Evolutionary conservation across 2,113 vertebrate species (phyloP), one percentile per base, ranked within the genome.

Genomic region (Colistium nudipinnis): DNA sequence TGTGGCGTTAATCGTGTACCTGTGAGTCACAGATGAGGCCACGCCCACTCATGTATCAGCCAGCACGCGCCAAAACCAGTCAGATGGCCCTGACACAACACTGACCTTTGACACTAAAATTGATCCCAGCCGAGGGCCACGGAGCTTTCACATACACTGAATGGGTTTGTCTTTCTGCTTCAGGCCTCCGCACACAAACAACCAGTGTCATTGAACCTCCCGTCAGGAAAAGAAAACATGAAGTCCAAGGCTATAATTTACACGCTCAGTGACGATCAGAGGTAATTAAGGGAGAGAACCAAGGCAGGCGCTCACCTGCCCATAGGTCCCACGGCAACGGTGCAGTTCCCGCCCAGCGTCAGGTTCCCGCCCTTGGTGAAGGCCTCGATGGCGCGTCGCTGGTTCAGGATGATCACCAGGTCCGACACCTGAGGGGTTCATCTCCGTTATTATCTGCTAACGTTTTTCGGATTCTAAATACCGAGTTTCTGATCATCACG

Each of bases 351-450:
- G 12, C 98, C 98, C 7, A 99, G 94, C 0, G 97, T 99, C 44
- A 99, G 91, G 87, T 99, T 99, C 1, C 96, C 97, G 2, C 97
- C 97, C 89, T 96, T 98, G 0, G 96, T 94, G 90, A 99, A 99
- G 6, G 97, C 97, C 61, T 98, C 96, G 20, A 99, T 94, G n/a
- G 97, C 97, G 67, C 95, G 80, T 27, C 93, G 94, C 45, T 99
- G 96, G 84, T 98, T 98, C 88, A 99, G 49, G 84, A 99, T 98
- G 85, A 99, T 95, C 44, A 99, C 96, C 84, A 99, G 92, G 71
- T 99, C 98, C 0, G 97, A 99, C 10, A 98, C 94, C 97, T 99
- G 11, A 74, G 13, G 17, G 4, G 17, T 20, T 44, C n/a, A 20
- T 3, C 7, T 20, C 17, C 17, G 3, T 20, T 3, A 19, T 41